Conservation (phyloP, 2,888 invertebrate species). For the Phyto melanocephala region DNA sequence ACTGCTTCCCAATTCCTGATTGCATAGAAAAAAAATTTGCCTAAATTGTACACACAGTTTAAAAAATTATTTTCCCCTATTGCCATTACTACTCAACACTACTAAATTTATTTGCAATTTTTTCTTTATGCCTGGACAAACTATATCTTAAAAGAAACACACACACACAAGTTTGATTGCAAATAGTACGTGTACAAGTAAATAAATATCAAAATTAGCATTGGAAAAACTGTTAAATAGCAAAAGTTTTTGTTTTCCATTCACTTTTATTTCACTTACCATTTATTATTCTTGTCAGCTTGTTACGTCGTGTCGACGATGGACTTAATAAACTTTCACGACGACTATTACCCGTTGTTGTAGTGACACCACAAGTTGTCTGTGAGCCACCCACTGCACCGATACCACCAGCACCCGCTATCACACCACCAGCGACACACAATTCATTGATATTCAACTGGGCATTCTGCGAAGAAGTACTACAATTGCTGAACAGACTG, state of each 20-base stretch:
- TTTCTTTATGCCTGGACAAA: too few species aligned
- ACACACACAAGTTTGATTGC: conserved; percentile 26
- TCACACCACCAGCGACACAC: conserved; percentile 1
- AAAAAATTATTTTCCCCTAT: too few species aligned
- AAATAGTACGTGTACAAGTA: not conserved
- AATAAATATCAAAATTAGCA: not conserved
- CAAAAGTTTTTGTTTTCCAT: not conserved
- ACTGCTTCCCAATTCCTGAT: not conserved
- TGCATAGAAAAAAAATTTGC: not conserved
- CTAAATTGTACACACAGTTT: too few species aligned
- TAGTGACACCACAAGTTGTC: conserved; percentile 69
- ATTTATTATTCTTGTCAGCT: conserved; percentile 86
- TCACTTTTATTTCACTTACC: conserved; percentile 81
- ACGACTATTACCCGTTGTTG: conserved; percentile 74
- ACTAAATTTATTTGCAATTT: too few species aligned
- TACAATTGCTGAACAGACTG: conserved; percentile 76
- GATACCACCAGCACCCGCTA: not conserved
- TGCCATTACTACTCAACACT: too few species aligned
- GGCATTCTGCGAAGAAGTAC: conserved; percentile 71
- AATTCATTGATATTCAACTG: conserved; percentile 77
- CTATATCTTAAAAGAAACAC: too few species aligned
- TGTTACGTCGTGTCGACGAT: conserved; percentile 86
- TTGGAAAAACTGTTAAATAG: not conserved
- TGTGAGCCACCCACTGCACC: conserved; percentile 42
- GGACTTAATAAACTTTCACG: conserved; percentile 86